phyloP scores from a whole-genome alignment of 92 coral and sea anemone genomes.

The Parazoanthus swiftii region DNA sequence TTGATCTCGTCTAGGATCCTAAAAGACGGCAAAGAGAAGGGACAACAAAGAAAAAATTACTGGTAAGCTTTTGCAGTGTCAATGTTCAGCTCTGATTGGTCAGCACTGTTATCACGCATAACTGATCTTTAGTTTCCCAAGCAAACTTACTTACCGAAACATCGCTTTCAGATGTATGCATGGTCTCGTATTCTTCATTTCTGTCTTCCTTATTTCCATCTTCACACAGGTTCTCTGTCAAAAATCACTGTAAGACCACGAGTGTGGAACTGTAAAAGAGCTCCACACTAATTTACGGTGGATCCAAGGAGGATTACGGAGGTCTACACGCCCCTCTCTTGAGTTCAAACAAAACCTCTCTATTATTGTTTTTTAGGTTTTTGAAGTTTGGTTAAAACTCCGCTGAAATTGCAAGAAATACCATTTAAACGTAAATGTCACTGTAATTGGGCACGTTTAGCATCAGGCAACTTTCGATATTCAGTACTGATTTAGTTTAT shows the following conservation, averaged over 20 bases:
- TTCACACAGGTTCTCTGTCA: conserved; percentile 3
- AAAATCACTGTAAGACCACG: background rate
- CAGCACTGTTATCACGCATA: too few relatives aligned
- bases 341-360: too few relatives aligned
- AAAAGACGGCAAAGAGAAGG: background rate
- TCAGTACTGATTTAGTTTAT: too few relatives aligned
- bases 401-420: too few relatives aligned
- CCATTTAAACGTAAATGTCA: too few relatives aligned
- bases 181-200: background rate
- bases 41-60: background rate
- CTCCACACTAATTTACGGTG: background rate
- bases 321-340: too few relatives aligned
- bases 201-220: background rate
- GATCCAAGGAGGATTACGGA: too few relatives aligned
- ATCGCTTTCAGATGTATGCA: background rate
- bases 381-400: too few relatives aligned
- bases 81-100: background rate
- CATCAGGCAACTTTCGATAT: too few relatives aligned
- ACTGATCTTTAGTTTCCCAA: too few relatives aligned
- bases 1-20: conserved; percentile 61
- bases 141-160: conserved; percentile 1
- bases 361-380: too few relatives aligned
- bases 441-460: too few relatives aligned
- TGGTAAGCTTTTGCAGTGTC: background rate
- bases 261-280: background rate